Evolutionary conservation across 2,113 vertebrate species (phyloP).

Genomic region (Nibea albiflora): DNA sequence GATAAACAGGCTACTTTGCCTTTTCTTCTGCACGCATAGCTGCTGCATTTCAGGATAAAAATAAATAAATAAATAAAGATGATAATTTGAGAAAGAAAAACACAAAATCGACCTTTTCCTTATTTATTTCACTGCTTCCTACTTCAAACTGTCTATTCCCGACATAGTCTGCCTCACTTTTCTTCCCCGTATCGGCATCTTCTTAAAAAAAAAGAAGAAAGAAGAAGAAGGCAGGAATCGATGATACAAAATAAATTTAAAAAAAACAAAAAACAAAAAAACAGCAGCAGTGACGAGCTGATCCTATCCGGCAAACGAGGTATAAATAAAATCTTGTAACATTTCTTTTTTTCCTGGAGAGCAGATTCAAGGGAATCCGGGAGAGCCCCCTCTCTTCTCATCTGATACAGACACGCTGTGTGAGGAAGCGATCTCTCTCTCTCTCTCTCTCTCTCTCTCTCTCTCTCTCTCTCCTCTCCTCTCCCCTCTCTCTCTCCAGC

Average conservation of each 20-base stretch:
- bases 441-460: not conserved
- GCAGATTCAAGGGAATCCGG: constrained; percentile 73
- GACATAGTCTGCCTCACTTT: constrained; percentile 65
- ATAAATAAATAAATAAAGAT: too few species aligned
- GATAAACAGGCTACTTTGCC: constrained; percentile 17
- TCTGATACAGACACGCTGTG: constrained; percentile 62
- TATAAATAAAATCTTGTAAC: constrained; percentile 18
- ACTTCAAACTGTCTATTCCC: constrained; percentile 49
- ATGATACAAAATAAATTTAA: constrained; percentile 1
- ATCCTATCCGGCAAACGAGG: constrained; percentile 38
- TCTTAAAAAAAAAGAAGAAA: constrained; percentile 15
- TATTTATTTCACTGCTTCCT: constrained; percentile 24
- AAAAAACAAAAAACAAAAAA: not conserved
- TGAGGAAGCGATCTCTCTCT: constrained; percentile 37
- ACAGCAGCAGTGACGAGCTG: constrained; percentile 23
- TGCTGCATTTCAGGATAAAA: not conserved
- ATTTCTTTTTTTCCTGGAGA: constrained; percentile 52
- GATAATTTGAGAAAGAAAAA: not conserved
- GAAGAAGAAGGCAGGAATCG: not conserved
- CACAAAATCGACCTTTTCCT: constrained; percentile 20
- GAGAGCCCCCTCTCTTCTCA: constrained; percentile 55
- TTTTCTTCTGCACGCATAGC: not conserved
- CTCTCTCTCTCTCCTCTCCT: not conserved
- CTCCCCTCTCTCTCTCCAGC: constrained; percentile 17
- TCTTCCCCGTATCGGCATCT: constrained; percentile 57